These are phyloP conservation scores for Elymnias hypermnestra DNA, from an alignment of 1,140 invertebrate species.

Conservation along the genomic window DNA sequence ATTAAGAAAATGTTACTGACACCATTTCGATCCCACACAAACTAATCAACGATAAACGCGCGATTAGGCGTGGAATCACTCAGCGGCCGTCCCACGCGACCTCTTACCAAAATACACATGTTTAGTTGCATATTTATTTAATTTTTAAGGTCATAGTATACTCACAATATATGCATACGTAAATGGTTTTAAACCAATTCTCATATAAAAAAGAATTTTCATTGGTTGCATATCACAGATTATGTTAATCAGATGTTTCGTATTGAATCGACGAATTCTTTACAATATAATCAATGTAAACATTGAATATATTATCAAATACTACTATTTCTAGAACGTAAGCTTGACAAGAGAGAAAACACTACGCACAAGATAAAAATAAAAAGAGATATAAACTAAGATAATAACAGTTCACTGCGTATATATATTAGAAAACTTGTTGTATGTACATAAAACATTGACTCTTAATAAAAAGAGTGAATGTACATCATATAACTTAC, in stretches of 20 bases:
- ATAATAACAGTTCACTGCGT: too few species aligned
- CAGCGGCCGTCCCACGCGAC: conserved; percentile 13
- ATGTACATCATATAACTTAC: too few species aligned
- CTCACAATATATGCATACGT: neutral
- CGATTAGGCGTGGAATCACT: conserved; percentile 8
- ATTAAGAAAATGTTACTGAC: neutral
- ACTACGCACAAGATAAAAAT: too few species aligned
- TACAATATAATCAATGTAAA: too few species aligned
- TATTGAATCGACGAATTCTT: too few species aligned
- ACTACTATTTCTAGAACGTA: too few species aligned
- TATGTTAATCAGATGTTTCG: neutral
- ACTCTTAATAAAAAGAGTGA: too few species aligned
- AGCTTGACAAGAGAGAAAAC: too few species aligned
- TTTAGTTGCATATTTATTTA: conserved; percentile 13
- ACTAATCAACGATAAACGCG: conserved; percentile 7
- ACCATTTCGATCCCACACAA: conserved; percentile 17
- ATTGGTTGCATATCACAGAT: neutral
- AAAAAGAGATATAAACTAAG: too few species aligned
- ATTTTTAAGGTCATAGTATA: conserved; percentile 1
- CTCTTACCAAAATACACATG: conserved; percentile 2
- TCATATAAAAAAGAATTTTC: neutral
- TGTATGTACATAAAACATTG: too few species aligned
- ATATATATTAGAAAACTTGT: too few species aligned
- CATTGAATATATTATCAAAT: too few species aligned
- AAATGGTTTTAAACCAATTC: neutral